These are phyloP conservation scores for Nanorana parkeri DNA, from an alignment of 2,113 vertebrate species.

Conservation along the genomic window DNA sequence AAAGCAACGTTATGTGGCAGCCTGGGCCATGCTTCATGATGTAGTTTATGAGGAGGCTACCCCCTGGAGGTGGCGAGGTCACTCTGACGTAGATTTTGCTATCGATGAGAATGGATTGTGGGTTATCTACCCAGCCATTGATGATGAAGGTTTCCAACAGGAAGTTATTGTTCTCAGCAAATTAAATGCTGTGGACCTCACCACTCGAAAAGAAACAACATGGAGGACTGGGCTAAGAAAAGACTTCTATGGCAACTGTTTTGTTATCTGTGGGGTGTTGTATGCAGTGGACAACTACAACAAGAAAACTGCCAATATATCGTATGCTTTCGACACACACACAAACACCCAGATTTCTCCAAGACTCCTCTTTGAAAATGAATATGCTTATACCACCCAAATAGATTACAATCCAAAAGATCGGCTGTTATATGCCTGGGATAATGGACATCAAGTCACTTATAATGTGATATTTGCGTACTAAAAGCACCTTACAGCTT, in stretches of 20 bases:
- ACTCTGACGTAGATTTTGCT: constrained; percentile 89
- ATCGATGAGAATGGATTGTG: constrained; percentile 95
- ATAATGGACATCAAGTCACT: constrained; percentile 96
- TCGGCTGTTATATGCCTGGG: constrained; percentile 91
- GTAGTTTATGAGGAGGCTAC: constrained; percentile 86
- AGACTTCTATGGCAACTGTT: constrained; percentile 91
- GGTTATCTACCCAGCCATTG: constrained; percentile 93
- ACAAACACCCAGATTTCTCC: constrained; percentile 96
- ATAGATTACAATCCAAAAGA: constrained; percentile 98
- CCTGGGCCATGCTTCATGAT: constrained; percentile 94
- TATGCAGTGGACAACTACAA: constrained; percentile 93
- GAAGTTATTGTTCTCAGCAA: constrained; percentile 93
- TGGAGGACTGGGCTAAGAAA: constrained; percentile 92
- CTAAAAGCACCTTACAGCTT: constrained; percentile 61
- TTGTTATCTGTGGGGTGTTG: constrained; percentile 94
- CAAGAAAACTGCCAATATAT: constrained; percentile 86
- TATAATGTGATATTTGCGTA: constrained; percentile 92
- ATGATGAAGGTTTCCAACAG: constrained; percentile 88
- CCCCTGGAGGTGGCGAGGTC: constrained; percentile 87
- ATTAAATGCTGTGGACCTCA: constrained; percentile 87
- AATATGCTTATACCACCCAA: constrained; percentile 92
- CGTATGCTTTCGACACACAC: constrained; percentile 96
- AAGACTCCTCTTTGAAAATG: constrained; percentile 91
- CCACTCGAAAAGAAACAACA: constrained; percentile 89
- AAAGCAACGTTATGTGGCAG: constrained; percentile 83